phyloP scores from a whole-genome alignment of 37 sponge, comb jelly and placozoan genomes.

The Bolinopsis microptera region DNA sequence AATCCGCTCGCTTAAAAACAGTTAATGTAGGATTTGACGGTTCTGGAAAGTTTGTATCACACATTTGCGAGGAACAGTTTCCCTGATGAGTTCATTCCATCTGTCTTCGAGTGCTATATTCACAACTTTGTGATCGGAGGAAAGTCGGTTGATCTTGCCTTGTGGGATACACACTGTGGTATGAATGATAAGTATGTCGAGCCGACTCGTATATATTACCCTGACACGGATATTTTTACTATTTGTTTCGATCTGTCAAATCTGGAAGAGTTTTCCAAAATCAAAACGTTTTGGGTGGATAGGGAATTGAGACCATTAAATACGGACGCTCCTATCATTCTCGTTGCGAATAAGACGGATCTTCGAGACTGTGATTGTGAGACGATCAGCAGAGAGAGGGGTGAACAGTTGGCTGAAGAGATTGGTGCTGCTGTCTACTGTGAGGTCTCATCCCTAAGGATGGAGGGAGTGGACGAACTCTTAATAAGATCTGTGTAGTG shows the following conservation, averaged over 20 bases:
- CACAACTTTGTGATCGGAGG: background rate
- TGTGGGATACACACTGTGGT: background rate
- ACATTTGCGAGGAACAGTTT: background rate
- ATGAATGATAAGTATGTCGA: background rate
- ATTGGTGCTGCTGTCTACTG: background rate
- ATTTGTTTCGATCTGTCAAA: conserved; percentile 19
- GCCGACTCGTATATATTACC: background rate
- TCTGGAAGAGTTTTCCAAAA: background rate
- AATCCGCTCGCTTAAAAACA: background rate
- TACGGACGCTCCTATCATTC: background rate
- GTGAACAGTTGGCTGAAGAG: background rate
- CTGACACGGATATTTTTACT: background rate
- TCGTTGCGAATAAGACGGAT: conserved; percentile 2
- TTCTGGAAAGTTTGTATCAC: conserved; percentile 23
- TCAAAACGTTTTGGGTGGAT: background rate
- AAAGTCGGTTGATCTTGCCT: background rate
- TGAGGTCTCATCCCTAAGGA: background rate
- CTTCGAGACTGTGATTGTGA: background rate
- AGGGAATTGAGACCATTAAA: background rate
- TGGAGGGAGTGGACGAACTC: background rate
- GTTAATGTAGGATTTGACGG: background rate
- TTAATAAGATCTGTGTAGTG: too few species aligned
- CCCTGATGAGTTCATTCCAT: background rate
- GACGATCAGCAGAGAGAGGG: background rate
- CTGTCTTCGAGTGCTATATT: background rate